Base-by-base conservation (phyloP, 2,888 invertebrate genomes). In the Tinea pellionella region DNA sequence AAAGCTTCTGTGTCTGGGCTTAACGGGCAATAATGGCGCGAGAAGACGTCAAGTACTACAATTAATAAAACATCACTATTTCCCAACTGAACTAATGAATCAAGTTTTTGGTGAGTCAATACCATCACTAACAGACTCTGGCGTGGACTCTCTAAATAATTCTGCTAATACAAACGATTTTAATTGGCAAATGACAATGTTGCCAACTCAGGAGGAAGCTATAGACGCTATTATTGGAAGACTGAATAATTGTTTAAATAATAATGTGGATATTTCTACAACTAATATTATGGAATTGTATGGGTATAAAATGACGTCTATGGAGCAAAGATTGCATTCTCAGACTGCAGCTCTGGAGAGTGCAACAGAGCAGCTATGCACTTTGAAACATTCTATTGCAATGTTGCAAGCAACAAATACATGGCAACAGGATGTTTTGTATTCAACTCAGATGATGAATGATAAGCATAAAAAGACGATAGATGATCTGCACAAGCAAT, bases 281-380 rank as follows among this genome's bases (percentile, higher is more conserved):
- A 92, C 92, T 0, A 90, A 92, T 56, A 89, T 93, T 3, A 93
- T 93, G 90, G 93, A 93, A 71, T 69, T 93, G 63, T 93, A 92
- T 61, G 92, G 92, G 16, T 92, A 92, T 71, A 92, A 92, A 71
- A 80, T 93, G 73, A 87, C 89, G 0, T 86, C 85, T 32, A 66
- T 88, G 59, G 88, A 88, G 63, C 87, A 88, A 63, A 69, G 87
- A 61, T 65, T 88, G 13, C 85, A 86, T 63, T 82, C 78, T 6
- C 86, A 79, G 62, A 79, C 83, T 0, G 76, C 77, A 8, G 88
- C 81, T 0, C 71, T 80, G 63, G 87, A 84, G 86, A 88, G 88
- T 7, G 88, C 89, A 0, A 87, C 86, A 55, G 82, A 84, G 12
- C 83, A 88, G 53, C 81, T 88, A 75, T 85, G 87, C 3, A 82